Conservation (phyloP, 2,113 vertebrate species). For the Hyperopisus bebe region DNA sequence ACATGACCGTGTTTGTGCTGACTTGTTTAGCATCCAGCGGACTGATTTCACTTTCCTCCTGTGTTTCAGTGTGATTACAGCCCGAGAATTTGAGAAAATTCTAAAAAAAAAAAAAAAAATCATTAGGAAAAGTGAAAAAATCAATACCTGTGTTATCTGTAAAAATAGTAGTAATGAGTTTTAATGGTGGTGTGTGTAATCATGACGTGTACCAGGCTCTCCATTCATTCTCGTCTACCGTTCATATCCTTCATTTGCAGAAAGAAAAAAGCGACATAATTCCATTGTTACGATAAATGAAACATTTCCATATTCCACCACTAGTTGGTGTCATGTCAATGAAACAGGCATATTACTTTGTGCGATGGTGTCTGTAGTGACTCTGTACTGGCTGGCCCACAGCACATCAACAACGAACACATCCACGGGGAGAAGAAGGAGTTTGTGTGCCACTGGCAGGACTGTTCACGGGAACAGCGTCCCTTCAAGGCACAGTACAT, state of each 20-base stretch:
- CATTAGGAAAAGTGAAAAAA: neutral
- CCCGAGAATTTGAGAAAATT: no score
- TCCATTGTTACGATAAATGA: neutral
- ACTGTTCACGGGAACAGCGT: constrained; percentile 88
- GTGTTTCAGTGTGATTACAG: no score
- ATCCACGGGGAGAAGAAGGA: constrained; percentile 98
- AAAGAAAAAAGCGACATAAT: neutral
- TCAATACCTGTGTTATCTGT: neutral
- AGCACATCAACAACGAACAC: constrained; percentile 98
- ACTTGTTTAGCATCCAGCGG: no score
- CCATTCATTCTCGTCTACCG: neutral
- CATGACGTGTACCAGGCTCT: neutral
- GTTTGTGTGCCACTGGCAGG: constrained; percentile 95
- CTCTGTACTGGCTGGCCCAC: constrained; percentile 4
- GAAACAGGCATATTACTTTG: neutral
- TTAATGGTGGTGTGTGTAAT: neutral
- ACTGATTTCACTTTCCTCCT: no score
- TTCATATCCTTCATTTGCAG: neutral
- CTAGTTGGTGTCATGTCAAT: neutral
- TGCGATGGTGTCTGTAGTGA: neutral
- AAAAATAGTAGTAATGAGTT: neutral
- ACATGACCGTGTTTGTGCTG: no score
- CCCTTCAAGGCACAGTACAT: constrained; percentile 99
- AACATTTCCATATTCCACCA: neutral
- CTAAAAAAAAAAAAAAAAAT: no score